Base-by-base conservation (phyloP, 2,113 vertebrate genomes). In the Sturnira hondurensis region DNA sequence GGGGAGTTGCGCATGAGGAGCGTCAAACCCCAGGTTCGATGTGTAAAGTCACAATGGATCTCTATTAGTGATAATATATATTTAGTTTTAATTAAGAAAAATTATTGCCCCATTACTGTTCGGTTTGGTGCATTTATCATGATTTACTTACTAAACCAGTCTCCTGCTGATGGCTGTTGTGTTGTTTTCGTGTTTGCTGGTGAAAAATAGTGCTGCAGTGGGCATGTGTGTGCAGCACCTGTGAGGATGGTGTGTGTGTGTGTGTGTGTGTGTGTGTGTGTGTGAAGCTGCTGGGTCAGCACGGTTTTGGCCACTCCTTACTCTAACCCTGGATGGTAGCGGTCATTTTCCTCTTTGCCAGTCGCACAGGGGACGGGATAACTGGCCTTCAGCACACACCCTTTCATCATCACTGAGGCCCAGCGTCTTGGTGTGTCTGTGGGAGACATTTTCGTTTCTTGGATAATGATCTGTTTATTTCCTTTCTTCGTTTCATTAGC, bases 371-470 rank as follows among this genome's bases (percentile, higher is more conserved):
- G 20, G 9, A 76, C 81, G 41, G 65, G 14, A 63, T 36, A 86
- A 86, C 0, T 70, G 70, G 67, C 41, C 71, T 89, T 74, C 33
- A 50, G 26, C 43, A 16, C 68, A 7, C 43, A 16, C 68, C 7
- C 63, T 91, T 71, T 58, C 56, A 28, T 90, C 41, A 58, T 70
- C 45, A 68, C 84, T n/a, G 19, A 91, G 43, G 28, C 28, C 68
- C 71, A 67, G 45, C 6, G 63, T 82, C 45, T 82, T 81, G 91
- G n/a, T 19, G 11, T 76, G 9, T 76, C 12, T 87, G 93, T 71
- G 65, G 76, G 92, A 24, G 43, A 43, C 41, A 81, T 84, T 94
- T 94, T 92, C 63, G 28, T 80, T 67, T 89, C 74, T 82, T 83
- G n/a, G 56, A 24, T 77, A 71, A 71, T 58, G 5, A 43, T 71